Base-by-base conservation (phyloP, 2,113 vertebrate genomes). In the Nipponia nippon region DNA sequence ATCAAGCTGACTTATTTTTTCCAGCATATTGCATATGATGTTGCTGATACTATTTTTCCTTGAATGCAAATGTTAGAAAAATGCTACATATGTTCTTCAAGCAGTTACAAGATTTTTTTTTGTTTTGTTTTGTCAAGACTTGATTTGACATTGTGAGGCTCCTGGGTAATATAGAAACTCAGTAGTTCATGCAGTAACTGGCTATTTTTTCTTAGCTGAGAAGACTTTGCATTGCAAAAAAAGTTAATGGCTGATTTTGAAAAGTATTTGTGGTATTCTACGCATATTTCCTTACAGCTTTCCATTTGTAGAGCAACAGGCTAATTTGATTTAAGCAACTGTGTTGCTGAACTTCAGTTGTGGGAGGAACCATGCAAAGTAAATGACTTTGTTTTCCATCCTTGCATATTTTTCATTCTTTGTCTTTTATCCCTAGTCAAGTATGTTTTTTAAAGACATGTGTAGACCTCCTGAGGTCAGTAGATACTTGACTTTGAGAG, bases 1-100 rank as follows among this genome's bases (percentile, higher is more conserved):
- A 88, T 44, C 79, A 71, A 95, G n/a, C 53, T 97, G 91, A 96
- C 91, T 79, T 91, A 80, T 93, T 95, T 97, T 97, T 98, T 97
- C 87, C 89, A 98, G 80, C 71, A 67, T 95, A 71, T 93, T 91
- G 82, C 50, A 70, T 75, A 14, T 79, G 26, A 47, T 56, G 88
- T 95, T 97, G 73, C 61, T 97, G 95, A 87, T 97, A 90, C 38
- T 89, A 12, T 96, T 95, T 97, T 90, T 93, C 78, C 65, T 94
- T 97, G 83, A 95, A 93, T 91, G 61, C 87, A 97, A 61, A 92
- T 95, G 15, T 83, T 91, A 89, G 83, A 71, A 95, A 92, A 95
- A 92, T 87, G 29, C 65, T 32, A 16, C 14, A 0, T 61, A 44
- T 79, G 11, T 86, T 81, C 23, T 92, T 93, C 52, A 50, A 77